A percentile compares a stretch with the other conserved stretches of the same genome.
phyloP scores from a whole-genome alignment of 2,797 vertebrate genomes.

The Morelia viridis region DNA sequence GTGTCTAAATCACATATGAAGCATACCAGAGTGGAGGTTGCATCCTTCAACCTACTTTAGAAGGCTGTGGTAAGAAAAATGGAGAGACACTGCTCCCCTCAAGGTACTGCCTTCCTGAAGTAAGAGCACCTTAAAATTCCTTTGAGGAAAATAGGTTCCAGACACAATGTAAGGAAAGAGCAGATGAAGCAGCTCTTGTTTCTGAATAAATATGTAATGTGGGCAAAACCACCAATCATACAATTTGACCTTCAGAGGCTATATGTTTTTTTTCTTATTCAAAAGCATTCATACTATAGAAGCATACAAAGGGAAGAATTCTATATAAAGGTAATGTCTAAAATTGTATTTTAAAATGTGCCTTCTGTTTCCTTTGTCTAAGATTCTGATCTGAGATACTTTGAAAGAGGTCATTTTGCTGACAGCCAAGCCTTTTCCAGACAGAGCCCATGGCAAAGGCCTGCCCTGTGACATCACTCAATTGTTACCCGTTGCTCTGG shows the following conservation, averaged over 20 bases:
- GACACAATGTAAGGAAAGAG: not conserved
- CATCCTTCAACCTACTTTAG: not conserved
- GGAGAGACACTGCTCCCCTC: not conserved
- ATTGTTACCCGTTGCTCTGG: not conserved
- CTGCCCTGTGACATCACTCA: accelerated
- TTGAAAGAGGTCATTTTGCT: constrained; percentile 3
- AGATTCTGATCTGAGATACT: not conserved
- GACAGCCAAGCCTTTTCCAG: not conserved
- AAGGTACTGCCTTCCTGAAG: not conserved
- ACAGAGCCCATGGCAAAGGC: not conserved
- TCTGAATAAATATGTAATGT: not conserved
- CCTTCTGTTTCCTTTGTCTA: not conserved
- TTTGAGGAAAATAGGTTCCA: not conserved
- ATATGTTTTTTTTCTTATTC: not conserved
- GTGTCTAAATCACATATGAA: not conserved
- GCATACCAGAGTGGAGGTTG: not conserved
- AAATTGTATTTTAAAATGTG: not conserved
- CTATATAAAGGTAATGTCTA: not conserved
- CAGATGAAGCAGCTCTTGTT: not conserved
- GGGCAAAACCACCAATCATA: not conserved
- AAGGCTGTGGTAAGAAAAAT: not conserved
- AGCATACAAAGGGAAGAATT: not conserved
- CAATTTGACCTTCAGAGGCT: not conserved
- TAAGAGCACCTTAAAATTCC: not conserved
- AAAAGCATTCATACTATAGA: not conserved